These are phyloP conservation scores for Pseudopipra pipra DNA, from an alignment of 2,113 vertebrate genomes.

Conservation along the genomic window DNA sequence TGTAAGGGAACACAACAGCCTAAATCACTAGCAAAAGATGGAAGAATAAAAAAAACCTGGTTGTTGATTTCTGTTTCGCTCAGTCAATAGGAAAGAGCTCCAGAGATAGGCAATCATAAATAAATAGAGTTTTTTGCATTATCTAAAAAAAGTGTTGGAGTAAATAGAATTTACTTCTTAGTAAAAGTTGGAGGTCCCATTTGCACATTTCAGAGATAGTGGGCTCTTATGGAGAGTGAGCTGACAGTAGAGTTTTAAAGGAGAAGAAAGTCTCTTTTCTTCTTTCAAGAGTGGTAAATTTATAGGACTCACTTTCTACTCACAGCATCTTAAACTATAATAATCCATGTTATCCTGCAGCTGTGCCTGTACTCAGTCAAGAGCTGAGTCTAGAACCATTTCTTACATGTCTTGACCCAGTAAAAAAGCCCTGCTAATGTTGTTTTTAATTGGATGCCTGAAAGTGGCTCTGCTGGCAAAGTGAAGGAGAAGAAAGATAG, in stretches of 20 bases:
- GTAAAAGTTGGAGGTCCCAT: neutral
- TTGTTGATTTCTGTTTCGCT: neutral
- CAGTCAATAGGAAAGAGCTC: neutral
- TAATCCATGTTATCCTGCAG: neutral
- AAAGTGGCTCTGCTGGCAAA: neutral
- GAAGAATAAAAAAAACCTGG: neutral
- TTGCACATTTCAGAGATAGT: neutral
- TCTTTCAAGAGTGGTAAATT: neutral
- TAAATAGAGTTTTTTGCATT: neutral
- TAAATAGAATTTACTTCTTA: neutral
- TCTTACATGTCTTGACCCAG: neutral
- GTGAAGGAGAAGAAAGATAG: rapidly evolving
- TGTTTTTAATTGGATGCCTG: neutral
- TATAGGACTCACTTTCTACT: neutral
- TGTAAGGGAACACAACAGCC: neutral
- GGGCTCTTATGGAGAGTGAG: neutral
- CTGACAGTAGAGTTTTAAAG: neutral
- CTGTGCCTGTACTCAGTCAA: neutral
- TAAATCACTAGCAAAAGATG: neutral
- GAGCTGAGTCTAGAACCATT: neutral
- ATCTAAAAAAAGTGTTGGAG: neutral
- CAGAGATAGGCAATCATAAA: neutral
- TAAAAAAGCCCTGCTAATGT: neutral
- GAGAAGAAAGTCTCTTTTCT: neutral
- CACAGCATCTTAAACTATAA: neutral